A percentile compares a stretch with the other conserved stretches of the same genome.
Conservation (phyloP, 2,888 invertebrate genomes). For the Ichneumoninae sp. region DNA sequence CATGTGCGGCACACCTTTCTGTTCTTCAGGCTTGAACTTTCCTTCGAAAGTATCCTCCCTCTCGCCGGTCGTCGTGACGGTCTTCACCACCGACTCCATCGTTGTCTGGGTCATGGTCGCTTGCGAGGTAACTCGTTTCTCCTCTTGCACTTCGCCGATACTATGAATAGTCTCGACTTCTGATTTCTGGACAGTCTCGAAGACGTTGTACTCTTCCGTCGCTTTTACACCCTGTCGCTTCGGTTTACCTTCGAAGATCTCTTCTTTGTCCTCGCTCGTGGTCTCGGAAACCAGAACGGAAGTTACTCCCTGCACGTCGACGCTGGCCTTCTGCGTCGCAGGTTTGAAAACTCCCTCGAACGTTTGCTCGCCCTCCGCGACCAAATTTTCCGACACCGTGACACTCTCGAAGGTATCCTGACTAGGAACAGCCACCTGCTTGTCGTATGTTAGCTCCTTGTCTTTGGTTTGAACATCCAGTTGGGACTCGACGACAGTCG, state of each 20-base stretch:
- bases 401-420: constrained; percentile 86
- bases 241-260: constrained; percentile 70
- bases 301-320: constrained; percentile 84
- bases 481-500: constrained; percentile 80
- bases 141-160: constrained; percentile 73
- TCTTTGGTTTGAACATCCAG: constrained; percentile 76
- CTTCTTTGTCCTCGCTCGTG: constrained; percentile 81
- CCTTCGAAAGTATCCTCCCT: constrained; percentile 80
- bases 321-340: constrained; percentile 82
- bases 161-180: constrained; percentile 76
- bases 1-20: constrained; percentile 75
- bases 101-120: constrained; percentile 75
- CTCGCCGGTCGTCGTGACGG: constrained; percentile 82
- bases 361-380: constrained; percentile 83
- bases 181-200: constrained; percentile 74
- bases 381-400: constrained; percentile 85
- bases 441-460: constrained; percentile 72
- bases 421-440: constrained; percentile 83
- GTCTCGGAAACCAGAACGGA: constrained; percentile 82
- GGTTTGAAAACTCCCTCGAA: constrained; percentile 82
- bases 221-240: constrained; percentile 64
- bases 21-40: constrained; percentile 73
- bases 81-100: constrained; percentile 73
- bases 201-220: constrained; percentile 71
- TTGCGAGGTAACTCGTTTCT: constrained; percentile 72